Evolutionary conservation across 1,140 invertebrate genomes (phyloP).

Genomic region (Bombus polaris): DNA sequence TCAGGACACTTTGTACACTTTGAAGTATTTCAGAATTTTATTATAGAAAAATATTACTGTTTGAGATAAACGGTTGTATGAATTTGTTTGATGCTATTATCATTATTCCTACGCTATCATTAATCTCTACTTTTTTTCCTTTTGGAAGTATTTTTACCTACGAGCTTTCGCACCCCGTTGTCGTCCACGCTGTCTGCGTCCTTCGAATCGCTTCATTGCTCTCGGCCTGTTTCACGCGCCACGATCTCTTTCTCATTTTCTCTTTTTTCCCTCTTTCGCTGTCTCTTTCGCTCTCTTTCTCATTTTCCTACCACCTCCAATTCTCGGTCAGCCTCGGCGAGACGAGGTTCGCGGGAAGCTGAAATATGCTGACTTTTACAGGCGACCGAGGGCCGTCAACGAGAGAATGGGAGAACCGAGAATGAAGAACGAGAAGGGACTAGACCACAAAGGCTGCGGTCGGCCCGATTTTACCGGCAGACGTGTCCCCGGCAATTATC

Average conservation of each 20-base stretch:
- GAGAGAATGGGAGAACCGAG: constrained; percentile 36
- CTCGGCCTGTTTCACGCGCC: constrained; percentile 22
- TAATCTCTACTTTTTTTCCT: constrained; percentile 4
- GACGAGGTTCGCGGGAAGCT: constrained; percentile 57
- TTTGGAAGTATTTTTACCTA: constrained; percentile 13
- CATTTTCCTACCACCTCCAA: constrained; percentile 19
- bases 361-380: constrained; percentile 83
- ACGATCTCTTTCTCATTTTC: constrained; percentile 25
- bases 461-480: constrained; percentile 80
- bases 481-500: constrained; percentile 81
- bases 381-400: constrained; percentile 65
- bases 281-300: background rate
- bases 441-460: constrained; percentile 81
- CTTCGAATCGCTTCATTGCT: constrained; percentile 34
- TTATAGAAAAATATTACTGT: too few species aligned
- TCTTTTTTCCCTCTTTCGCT: background rate
- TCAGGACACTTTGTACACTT: too few species aligned
- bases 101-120: background rate
- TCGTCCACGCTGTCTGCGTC: constrained; percentile 56
- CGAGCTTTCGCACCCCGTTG: constrained; percentile 32
- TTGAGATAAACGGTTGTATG: too few species aligned
- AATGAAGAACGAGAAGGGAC: constrained; percentile 70
- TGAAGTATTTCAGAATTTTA: too few species aligned
- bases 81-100: too few species aligned
- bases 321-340: constrained; percentile 44